Conservation (phyloP, 2,113 vertebrate genomes). For the Corythoichthys intestinalis region DNA sequence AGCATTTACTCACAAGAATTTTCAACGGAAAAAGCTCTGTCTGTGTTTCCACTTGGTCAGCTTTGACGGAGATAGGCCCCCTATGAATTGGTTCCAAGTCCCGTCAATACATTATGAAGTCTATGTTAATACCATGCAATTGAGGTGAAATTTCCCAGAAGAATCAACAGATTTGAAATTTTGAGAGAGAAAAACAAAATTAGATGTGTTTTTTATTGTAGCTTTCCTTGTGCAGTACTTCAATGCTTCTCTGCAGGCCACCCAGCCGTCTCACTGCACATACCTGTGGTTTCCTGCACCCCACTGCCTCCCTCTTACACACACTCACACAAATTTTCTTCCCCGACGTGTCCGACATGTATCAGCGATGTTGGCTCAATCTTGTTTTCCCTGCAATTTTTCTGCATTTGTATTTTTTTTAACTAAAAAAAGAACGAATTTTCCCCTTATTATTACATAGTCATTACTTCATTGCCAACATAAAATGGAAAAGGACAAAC, state of each 20-base stretch:
- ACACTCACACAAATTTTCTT: conserved; percentile 20
- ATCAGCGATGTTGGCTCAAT: conserved; percentile 7
- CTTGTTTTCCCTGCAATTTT: conserved; percentile 10
- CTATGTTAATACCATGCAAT: too few species aligned
- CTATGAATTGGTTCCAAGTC: too few species aligned
- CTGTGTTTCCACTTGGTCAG: too few species aligned
- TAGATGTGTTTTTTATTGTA: conserved; percentile 4
- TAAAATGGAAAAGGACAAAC: too few species aligned
- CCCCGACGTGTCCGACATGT: conserved; percentile 11
- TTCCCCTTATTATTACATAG: too few species aligned
- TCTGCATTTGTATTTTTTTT: not conserved
- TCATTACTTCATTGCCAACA: too few species aligned
- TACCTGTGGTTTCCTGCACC: conserved; percentile 76
- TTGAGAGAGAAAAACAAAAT: not conserved
- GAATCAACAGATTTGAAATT: not conserved
- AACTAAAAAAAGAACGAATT: too few species aligned
- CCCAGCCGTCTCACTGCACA: conserved; percentile 68
- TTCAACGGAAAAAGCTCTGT: too few species aligned
- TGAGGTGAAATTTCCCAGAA: too few species aligned
- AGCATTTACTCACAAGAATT: too few species aligned
- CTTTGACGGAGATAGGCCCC: too few species aligned
- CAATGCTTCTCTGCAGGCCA: conserved; percentile 47
- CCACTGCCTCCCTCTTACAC: conserved; percentile 28
- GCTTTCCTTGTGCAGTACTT: conserved; percentile 34
- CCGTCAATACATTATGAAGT: too few species aligned